phyloP scores from a whole-genome alignment of 2,113 vertebrate genomes.

The Cathartes aura region DNA sequence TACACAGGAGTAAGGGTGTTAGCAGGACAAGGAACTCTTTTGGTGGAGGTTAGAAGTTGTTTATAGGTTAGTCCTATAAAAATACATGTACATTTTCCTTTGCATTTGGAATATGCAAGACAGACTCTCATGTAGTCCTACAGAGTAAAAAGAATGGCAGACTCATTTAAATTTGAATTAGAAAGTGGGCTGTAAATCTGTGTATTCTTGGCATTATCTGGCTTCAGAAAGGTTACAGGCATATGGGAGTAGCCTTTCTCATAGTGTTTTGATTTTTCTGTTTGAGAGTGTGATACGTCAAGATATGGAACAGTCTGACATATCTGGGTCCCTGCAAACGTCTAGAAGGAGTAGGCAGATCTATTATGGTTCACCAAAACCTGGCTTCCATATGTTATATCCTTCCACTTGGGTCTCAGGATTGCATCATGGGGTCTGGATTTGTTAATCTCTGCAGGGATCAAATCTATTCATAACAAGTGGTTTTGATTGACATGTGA shows the following conservation, averaged over 20 bases:
- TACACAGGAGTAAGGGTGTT: neutral
- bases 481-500: neutral
- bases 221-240: neutral
- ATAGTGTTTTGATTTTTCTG: neutral
- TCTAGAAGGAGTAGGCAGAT: neutral
- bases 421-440: neutral
- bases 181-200: neutral
- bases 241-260: neutral
- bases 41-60: neutral
- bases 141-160: neutral
- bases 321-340: neutral
- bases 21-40: neutral
- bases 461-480: neutral
- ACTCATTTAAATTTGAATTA: neutral
- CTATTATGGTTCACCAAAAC: neutral
- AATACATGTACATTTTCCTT: neutral
- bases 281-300: fast-evolving
- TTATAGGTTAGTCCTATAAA: neutral
- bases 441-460: conserved; percentile 2
- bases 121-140: neutral
- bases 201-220: neutral
- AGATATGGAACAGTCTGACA: neutral
- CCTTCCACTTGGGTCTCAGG: neutral
- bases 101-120: neutral
- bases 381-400: neutral